Percentiles rank a stretch among this genome's conserved stretches.
phyloP scores from a whole-genome alignment of 2,888 invertebrate genomes.

The Noctua fimbriata region DNA sequence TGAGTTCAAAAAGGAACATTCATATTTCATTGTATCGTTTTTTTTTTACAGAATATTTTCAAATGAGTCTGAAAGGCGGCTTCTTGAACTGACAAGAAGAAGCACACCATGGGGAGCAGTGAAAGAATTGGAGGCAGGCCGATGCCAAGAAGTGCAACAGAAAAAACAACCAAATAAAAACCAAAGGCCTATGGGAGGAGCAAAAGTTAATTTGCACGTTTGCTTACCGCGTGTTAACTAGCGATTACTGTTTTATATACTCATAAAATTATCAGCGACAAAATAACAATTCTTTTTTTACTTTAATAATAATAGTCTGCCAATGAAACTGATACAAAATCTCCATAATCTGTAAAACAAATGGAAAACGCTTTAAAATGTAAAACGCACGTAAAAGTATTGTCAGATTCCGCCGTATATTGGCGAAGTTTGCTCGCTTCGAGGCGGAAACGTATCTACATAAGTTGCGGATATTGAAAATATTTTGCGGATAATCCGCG shows the following conservation, averaged over 20 bases:
- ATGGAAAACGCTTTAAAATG: slow-evolving; percentile 58
- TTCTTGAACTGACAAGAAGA: neutral
- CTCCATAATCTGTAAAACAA: slow-evolving; percentile 45
- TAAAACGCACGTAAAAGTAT: slow-evolving; percentile 63
- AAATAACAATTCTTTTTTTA: neutral
- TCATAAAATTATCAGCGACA: neutral
- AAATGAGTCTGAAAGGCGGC: neutral
- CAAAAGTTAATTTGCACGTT: neutral
- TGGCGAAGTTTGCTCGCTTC: slow-evolving; percentile 64
- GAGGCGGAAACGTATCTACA: slow-evolving; percentile 67
- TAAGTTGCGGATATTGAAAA: slow-evolving; percentile 83
- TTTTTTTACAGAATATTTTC: neutral
- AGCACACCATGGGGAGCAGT: neutral
- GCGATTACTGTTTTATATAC: neutral
- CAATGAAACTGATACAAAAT: slow-evolving; percentile 10
- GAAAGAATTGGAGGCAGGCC: neutral
- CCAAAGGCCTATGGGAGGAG: neutral
- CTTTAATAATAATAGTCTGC: slow-evolving; percentile 4
- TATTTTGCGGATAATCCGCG: slow-evolving; percentile 79
- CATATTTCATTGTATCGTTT: neutral
- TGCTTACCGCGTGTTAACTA: neutral
- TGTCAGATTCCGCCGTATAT: slow-evolving; percentile 67
- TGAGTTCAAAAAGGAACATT: slow-evolving; percentile 16
- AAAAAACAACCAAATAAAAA: neutral
- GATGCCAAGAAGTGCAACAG: neutral